Evolutionary conservation across 2,797 vertebrate genomes (phyloP), one percentile per base, ranked within the genome.

Genomic region (Graptemys geographica): DNA sequence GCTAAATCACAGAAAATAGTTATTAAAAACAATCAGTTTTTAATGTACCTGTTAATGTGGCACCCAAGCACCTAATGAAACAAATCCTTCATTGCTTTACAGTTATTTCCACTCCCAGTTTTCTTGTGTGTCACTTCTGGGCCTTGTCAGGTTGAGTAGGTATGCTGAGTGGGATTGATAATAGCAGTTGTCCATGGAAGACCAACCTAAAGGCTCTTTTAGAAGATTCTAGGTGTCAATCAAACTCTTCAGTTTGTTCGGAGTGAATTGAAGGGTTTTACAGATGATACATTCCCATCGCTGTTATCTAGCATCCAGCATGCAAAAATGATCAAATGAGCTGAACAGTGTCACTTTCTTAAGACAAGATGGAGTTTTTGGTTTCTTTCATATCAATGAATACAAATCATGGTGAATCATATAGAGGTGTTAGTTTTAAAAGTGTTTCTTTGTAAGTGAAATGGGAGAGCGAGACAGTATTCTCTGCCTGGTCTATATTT

Each of bases 401-500:
- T 79, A 57, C 5, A 79, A 7, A 41, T 15, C 9, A 41, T n/a
- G 18, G 41, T 31, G 27, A 5, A 56, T 74, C 80, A 91, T 89
- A 47, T 28, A 15, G 6, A 49, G 44, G 13, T 44, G 33, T 23
- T 23, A 11, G 11, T 72, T 72, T 72, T 31, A 28, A 78, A 78
- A 47, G 13, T 3, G 8, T 49, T 78, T 78, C 44, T 28, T 47
- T 78, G 5, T 31, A 47, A 49, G 13, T 49, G 25, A 47, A 47
- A 49, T 31, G 44, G 27, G 15, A 4, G 41, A 44, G 41, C 6
- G 2, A 47, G 74, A 78, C 33, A 62, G 18, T 65, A 49, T 49
- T 92, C 96, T 90, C 62, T 92, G 21, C 81, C 79, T 87, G 86
- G 33, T 59, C 11, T 5, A 28, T 83, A 81, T 94, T 96, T 96